Conservation (phyloP, 2,797 vertebrate genomes). For the Enoplosus armatus region DNA sequence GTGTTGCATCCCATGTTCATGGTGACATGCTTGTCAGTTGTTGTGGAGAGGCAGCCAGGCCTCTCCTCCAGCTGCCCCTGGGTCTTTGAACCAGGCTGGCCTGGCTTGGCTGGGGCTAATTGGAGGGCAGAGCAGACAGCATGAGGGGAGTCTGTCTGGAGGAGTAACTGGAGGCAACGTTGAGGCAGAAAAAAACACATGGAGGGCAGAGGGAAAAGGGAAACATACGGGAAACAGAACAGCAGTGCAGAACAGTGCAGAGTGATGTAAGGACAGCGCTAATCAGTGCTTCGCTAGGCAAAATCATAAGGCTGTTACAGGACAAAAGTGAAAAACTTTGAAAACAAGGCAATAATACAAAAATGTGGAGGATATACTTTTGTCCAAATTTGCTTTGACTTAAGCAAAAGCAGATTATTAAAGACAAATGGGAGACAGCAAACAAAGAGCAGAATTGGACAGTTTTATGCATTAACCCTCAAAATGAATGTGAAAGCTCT, state of each 20-base stretch:
- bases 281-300: background rate
- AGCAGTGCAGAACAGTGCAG: background rate
- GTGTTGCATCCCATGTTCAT: constrained; percentile 37
- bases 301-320: background rate
- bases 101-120: constrained; percentile 67
- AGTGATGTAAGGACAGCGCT: background rate
- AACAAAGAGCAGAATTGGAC: background rate
- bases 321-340: background rate
- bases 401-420: background rate
- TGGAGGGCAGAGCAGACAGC: constrained; percentile 65
- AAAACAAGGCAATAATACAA: background rate
- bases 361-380: background rate
- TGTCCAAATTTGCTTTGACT: background rate
- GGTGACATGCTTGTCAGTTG: constrained; percentile 47
- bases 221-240: background rate
- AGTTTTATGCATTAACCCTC: background rate
- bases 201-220: background rate
- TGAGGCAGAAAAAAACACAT: constrained; percentile 4
- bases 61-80: constrained; percentile 58
- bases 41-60: constrained; percentile 26
- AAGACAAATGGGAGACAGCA: background rate
- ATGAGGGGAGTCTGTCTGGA: constrained; percentile 54
- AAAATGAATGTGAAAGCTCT: background rate
- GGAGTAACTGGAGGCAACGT: constrained; percentile 49
- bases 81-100: constrained; percentile 63